Evolutionary conservation across 2,888 invertebrate species (phyloP).

Genomic region (Nomada fucata): DNA sequence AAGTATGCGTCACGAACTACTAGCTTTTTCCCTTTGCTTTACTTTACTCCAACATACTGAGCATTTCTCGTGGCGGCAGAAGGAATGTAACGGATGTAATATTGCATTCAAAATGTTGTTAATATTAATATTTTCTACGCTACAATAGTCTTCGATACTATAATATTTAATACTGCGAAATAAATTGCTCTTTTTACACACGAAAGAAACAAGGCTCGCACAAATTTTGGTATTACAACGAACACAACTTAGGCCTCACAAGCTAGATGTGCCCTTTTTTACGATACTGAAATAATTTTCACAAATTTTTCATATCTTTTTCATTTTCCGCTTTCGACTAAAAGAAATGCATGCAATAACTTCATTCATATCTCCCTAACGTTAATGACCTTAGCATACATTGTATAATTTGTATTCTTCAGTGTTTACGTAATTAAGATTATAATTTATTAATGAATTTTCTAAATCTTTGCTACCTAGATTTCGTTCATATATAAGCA

Average conservation of each 20-base stretch:
- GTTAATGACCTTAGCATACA: slow-evolving; percentile 23
- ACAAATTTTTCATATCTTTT: not conserved
- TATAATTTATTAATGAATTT: slow-evolving; percentile 18
- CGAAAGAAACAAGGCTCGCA: slow-evolving; percentile 1
- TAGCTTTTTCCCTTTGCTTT: not conserved
- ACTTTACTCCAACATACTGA: not conserved
- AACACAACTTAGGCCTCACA: slow-evolving; percentile 35
- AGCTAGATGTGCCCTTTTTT: slow-evolving; percentile 4
- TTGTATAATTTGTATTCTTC: slow-evolving; percentile 17
- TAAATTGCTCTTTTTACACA: not conserved
- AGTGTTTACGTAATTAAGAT: slow-evolving; percentile 1
- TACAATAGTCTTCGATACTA: slow-evolving; percentile 34
- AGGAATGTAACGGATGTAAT: slow-evolving; percentile 32
- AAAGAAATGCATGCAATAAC: slow-evolving; percentile 40
- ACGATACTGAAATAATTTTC: not conserved
- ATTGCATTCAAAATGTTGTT: slow-evolving; percentile 12
- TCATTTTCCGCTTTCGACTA: not conserved
- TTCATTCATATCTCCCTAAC: slow-evolving; percentile 7
- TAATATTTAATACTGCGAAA: slow-evolving; percentile 34
- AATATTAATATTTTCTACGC: slow-evolving; percentile 32
- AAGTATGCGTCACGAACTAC: slow-evolving; percentile 6
- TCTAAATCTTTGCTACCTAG: slow-evolving; percentile 16
- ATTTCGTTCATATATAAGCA: slow-evolving; percentile 2
- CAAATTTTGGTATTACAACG: not conserved
- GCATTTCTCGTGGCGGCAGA: slow-evolving; percentile 25